Conservation (phyloP, 2,113 vertebrate genomes). For the Pitta sordida region DNA sequence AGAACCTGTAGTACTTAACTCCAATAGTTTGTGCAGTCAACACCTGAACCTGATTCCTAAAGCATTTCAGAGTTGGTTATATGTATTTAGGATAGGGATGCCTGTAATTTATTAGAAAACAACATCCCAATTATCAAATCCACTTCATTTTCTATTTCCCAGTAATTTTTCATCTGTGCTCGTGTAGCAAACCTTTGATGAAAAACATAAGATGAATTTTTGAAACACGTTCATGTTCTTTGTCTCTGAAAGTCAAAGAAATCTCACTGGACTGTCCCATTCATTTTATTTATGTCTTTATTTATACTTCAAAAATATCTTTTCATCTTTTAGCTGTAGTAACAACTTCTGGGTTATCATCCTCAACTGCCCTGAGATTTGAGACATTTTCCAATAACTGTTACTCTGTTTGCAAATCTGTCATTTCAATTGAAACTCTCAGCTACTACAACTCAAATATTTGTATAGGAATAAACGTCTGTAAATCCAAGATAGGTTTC, state of each 20-base stretch:
- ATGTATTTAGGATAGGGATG: neutral
- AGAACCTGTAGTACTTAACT: neutral
- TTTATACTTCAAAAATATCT: neutral
- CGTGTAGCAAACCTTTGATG: neutral
- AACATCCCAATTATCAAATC: neutral
- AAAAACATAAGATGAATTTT: neutral
- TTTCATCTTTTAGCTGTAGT: neutral
- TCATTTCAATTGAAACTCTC: neutral
- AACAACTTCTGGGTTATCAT: neutral
- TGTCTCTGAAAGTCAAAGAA: neutral
- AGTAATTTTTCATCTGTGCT: neutral
- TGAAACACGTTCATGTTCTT: neutral
- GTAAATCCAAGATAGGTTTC: neutral
- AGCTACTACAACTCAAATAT: neutral
- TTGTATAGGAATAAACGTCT: neutral
- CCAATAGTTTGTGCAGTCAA: neutral
- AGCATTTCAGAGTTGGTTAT: neutral
- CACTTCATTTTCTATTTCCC: neutral
- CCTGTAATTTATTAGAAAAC: neutral
- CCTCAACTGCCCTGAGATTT: neutral
- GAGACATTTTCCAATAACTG: neutral
- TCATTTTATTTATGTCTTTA: neutral
- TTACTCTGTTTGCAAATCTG: neutral
- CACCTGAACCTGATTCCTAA: neutral
- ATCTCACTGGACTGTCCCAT: neutral